A percentile compares a stretch with the other conserved stretches of the same genome.
Conservation (phyloP, 2,113 vertebrate genomes). For the Poecile atricapillus region DNA sequence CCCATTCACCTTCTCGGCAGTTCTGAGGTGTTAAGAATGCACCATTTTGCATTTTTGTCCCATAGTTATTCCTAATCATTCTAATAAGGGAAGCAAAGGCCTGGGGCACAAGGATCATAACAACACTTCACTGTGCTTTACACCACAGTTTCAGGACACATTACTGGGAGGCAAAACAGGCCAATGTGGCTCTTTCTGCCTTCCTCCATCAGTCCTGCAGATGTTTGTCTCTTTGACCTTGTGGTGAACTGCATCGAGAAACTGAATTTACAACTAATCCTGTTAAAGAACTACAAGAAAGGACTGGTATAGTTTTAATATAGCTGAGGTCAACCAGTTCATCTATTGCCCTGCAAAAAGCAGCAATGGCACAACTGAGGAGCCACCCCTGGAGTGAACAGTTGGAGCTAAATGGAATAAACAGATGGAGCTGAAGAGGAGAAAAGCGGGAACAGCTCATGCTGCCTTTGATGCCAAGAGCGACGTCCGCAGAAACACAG, state of each 20-base stretch:
- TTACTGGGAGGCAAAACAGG: background rate
- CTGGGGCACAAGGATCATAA: background rate
- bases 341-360: constrained; percentile 16
- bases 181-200: background rate
- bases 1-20: background rate
- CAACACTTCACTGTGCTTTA: background rate
- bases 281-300: background rate
- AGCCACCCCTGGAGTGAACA: constrained; percentile 49
- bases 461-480: constrained; percentile 35
- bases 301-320: background rate
- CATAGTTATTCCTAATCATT: background rate
- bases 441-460: background rate
- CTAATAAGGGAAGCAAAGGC: background rate
- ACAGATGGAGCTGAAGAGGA: constrained; percentile 46
- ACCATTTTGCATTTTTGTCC: background rate
- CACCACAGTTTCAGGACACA: background rate
- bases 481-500: background rate
- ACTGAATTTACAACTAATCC: background rate
- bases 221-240: background rate
- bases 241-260: background rate
- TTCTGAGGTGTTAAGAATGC: background rate
- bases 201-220: background rate
- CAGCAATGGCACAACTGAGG: background rate
- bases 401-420: constrained; percentile 51
- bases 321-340: constrained; percentile 10